phyloP scores from a whole-genome alignment of 2,888 invertebrate species.

The Aricia artaxerxes region DNA sequence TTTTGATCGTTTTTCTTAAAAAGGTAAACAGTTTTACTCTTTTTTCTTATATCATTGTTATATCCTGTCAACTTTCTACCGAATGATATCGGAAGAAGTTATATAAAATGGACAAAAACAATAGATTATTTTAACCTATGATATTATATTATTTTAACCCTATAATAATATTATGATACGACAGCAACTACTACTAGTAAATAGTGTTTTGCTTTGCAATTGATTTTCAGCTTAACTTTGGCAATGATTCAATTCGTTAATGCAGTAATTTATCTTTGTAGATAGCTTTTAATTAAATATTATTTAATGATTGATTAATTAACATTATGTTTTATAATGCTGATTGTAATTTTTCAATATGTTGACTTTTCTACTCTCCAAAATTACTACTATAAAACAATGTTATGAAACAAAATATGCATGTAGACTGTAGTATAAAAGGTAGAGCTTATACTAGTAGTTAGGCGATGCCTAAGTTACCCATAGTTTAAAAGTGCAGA shows the following conservation, averaged over 20 bases:
- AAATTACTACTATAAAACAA: not conserved
- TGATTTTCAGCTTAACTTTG: constrained; percentile 27
- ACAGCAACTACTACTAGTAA: not conserved
- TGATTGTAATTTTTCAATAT: not conserved
- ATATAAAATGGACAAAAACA: not conserved
- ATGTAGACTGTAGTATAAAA: not conserved
- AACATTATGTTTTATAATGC: constrained; percentile 29
- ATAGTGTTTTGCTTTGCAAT: not conserved
- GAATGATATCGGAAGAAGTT: too few species aligned
- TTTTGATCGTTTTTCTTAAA: not conserved
- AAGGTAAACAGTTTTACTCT: not conserved
- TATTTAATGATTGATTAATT: constrained; percentile 12
- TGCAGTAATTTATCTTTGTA: constrained; percentile 25
- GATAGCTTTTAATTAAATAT: constrained; percentile 29
- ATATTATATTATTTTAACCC: not conserved
- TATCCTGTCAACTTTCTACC: too few species aligned
- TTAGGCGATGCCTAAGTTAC: too few species aligned
- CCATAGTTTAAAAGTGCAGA: too few species aligned
- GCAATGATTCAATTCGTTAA: constrained; percentile 28
- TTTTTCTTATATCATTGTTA: not conserved
- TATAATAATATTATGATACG: not conserved
- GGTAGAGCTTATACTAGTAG: not conserved
- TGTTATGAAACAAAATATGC: not conserved
- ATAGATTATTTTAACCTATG: not conserved
- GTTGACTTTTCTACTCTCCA: not conserved